Percentiles rank a stretch among this genome's conserved stretches.
Conservation (phyloP, 2,797 vertebrate genomes). For the Melanotaenia trifasciata region DNA sequence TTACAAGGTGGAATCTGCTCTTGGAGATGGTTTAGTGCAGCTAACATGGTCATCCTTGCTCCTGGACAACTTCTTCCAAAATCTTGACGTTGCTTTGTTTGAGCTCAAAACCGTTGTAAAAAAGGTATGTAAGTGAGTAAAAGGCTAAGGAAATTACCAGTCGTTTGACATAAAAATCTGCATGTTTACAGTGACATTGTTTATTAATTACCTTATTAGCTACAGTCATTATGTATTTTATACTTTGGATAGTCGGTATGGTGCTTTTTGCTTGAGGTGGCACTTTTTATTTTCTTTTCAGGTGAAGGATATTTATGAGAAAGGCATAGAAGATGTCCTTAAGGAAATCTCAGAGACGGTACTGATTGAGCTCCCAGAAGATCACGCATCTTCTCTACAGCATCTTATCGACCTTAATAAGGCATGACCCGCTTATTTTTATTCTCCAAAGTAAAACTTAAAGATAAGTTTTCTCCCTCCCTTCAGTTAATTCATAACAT, state of each 20-base stretch:
- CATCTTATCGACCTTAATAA: conserved; percentile 82
- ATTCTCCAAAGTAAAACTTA: not conserved
- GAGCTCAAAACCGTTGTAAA: conserved; percentile 81
- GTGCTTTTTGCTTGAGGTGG: not conserved
- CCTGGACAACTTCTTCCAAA: conserved; percentile 84
- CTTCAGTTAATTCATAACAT: not conserved
- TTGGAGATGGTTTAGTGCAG: conserved; percentile 83
- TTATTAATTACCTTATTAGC: not conserved
- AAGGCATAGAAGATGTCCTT: conserved; percentile 80
- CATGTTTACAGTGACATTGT: not conserved
- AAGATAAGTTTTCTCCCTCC: not conserved
- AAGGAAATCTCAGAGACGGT: conserved; percentile 83
- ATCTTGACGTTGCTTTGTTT: conserved; percentile 80
- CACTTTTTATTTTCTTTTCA: conserved; percentile 52
- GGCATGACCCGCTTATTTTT: conserved; percentile 61
- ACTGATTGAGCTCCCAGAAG: conserved; percentile 81
- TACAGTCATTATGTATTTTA: not conserved
- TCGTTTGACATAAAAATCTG: no score
- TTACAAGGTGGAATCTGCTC: conserved; percentile 80
- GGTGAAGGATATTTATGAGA: conserved; percentile 82
- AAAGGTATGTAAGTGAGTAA: conserved; percentile 74
- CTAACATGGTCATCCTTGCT: conserved; percentile 88
- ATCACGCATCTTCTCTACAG: conserved; percentile 64
- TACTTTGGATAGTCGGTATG: not conserved
- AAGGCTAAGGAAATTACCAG: not conserved